Evolutionary conservation across 2,888 invertebrate species (phyloP), one percentile per base, ranked within the genome.

Genomic region (Mythimna albipuncta): DNA sequence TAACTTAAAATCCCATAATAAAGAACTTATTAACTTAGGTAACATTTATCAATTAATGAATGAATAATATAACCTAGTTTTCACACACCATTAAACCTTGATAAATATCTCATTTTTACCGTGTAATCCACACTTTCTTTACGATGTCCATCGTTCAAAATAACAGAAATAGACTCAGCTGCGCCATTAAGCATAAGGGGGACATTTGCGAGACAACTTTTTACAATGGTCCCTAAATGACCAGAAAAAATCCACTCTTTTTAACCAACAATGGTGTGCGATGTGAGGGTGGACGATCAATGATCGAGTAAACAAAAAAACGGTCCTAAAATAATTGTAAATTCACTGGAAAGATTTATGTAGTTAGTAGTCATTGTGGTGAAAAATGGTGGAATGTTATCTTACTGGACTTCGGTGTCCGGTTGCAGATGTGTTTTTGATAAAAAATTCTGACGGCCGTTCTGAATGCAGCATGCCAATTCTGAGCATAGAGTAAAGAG

Each of bases 211-310:
- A 91, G 89, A 91, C 92, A 89, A 91, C 93, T 94, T 95, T 94
- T 94, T 94, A 95, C 95, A 96, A 96, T 91, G 81, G 94, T 89
- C 89, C 90, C 92, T 85, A 94, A 95, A 95, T 94, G 94, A 94
- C 94, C 94, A 94, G 93, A 95, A 95, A 95, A 96, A 96, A 93
- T 88, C 79, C 70, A 87, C 91, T 92, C 93, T 93, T 94, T 94
- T 94, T 93, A 91, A 90, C 87, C 79, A 85, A 94, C 95, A 95
- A 96, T 92, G 84, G 93, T 63, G 83, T 85, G 90, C 92, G 92
- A 93, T 92, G 95, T 91, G 95, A 92, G 96, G 96, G 96, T 94
- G 96, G 95, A 95, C 94, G 92, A 93, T 94, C 94, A 92, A 93
- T 95, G 91, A 95, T 94, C 92, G 87, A 81, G 84, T 82, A 79